A percentile compares a stretch with the other conserved stretches of the same genome.
Evolutionary conservation across 2,797 vertebrate species (phyloP).

Genomic region (Choloepus didactylus): DNA sequence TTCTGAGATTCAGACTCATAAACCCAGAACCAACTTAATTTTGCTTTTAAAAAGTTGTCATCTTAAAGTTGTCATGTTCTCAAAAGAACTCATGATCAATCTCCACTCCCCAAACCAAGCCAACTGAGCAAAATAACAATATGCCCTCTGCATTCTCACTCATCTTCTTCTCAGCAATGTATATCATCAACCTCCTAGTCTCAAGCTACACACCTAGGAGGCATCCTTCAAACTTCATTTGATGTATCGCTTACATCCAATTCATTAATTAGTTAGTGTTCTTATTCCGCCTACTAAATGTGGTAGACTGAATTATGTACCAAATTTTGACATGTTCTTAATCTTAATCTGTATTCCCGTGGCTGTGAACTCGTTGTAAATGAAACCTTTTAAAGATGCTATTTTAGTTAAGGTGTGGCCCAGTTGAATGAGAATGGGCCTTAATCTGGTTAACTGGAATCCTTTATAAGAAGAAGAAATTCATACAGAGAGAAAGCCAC

Average conservation of each 20-base stretch:
- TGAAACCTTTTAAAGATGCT: too few relatives aligned
- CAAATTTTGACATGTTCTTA: too few relatives aligned
- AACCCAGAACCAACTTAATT: neutral
- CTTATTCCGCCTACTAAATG: neutral
- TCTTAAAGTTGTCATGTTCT: neutral
- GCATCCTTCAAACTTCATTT: neutral
- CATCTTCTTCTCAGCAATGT: neutral
- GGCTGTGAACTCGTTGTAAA: too few relatives aligned
- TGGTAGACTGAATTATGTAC: too few relatives aligned
- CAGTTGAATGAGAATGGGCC: too few relatives aligned
- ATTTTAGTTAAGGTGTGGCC: too few relatives aligned
- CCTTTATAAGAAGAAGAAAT: too few relatives aligned
- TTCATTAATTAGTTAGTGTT: neutral
- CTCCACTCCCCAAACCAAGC: neutral
- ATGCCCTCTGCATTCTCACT: neutral
- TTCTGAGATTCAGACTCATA: neutral
- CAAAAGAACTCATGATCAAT: neutral
- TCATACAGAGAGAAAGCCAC: too few relatives aligned
- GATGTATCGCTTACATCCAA: neutral
- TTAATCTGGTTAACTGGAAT: too few relatives aligned
- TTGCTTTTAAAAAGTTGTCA: neutral
- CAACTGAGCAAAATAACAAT: neutral
- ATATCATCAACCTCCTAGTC: neutral
- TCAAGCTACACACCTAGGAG: neutral
- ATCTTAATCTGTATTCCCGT: too few relatives aligned